Percentiles rank a stretch among this genome's conserved stretches.
These are phyloP conservation scores for Pyrrhosoma nymphula DNA, from an alignment of 2,888 invertebrate genomes.

Conservation along the genomic window DNA sequence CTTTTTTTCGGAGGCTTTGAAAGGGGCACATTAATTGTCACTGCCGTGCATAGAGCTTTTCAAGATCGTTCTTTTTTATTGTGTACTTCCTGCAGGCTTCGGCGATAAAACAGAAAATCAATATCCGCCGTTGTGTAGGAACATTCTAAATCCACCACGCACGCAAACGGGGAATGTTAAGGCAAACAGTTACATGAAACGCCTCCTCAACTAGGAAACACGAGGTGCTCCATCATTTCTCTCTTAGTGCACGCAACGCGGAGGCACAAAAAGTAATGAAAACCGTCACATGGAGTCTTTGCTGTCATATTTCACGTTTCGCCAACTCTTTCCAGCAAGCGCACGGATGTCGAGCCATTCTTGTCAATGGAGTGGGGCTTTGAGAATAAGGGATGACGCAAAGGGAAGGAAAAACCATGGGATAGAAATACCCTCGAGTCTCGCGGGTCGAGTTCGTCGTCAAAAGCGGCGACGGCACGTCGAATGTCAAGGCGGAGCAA, in stretches of 20 bases:
- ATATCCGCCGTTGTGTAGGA: background rate
- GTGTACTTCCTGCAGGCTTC: background rate
- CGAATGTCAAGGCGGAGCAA: background rate
- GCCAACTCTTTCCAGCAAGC: background rate
- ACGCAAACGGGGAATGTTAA: background rate
- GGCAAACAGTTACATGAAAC: background rate
- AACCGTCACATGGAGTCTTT: constrained; percentile 6
- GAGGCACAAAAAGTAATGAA: background rate
- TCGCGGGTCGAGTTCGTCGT: background rate
- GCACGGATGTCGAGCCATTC: background rate
- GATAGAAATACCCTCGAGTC: constrained; percentile 1
- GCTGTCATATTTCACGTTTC: background rate
- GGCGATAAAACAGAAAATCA: background rate
- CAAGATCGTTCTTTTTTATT: background rate
- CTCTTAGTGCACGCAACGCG: background rate
- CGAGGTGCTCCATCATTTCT: background rate
- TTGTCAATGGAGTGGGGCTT: background rate
- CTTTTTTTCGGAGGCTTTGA: background rate
- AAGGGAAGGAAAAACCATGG: background rate
- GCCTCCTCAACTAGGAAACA: background rate
- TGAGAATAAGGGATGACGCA: constrained; percentile 10
- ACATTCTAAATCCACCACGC: background rate
- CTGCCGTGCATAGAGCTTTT: background rate
- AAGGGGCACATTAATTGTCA: background rate
- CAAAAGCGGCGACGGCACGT: background rate